A percentile compares a stretch with the other conserved stretches of the same genome.
These are phyloP conservation scores for Crematogaster levior DNA, from an alignment of 2,888 invertebrate species.

Conservation along the genomic window DNA sequence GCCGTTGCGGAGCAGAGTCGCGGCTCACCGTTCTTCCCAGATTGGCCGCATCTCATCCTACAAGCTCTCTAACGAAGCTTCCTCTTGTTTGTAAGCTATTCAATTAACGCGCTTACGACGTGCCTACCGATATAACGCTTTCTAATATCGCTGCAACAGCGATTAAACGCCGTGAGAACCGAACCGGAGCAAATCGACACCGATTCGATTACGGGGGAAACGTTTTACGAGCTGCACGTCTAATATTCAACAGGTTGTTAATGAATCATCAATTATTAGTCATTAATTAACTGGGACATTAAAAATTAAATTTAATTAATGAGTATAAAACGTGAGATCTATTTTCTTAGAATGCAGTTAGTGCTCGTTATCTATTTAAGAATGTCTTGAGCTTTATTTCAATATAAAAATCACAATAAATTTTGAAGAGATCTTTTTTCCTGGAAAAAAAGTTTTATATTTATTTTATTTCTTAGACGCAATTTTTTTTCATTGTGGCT, in stretches of 20 bases:
- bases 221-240: neutral
- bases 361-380: neutral
- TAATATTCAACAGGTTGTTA: constrained; percentile 3
- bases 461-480: neutral
- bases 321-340: neutral
- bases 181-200: constrained; percentile 26
- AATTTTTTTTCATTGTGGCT: neutral
- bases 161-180: constrained; percentile 46
- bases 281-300: constrained; percentile 4
- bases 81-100: constrained; percentile 48
- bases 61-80: constrained; percentile 50
- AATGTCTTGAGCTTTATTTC: neutral
- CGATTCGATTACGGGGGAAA: constrained; percentile 32
- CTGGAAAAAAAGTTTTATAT: neutral
- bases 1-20: constrained; percentile 64
- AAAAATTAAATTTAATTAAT: neutral
- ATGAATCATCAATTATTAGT: neutral
- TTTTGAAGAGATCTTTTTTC: neutral
- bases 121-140: constrained; percentile 33
- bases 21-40: constrained; percentile 50
- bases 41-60: constrained; percentile 17
- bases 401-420: neutral
- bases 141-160: constrained; percentile 28
- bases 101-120: constrained; percentile 50
- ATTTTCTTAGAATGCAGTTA: neutral